Percentiles rank a stretch among this genome's conserved stretches.
These are phyloP conservation scores for Micropoecilia bifurca DNA, from an alignment of 2,797 vertebrate species.

Conservation along the genomic window DNA sequence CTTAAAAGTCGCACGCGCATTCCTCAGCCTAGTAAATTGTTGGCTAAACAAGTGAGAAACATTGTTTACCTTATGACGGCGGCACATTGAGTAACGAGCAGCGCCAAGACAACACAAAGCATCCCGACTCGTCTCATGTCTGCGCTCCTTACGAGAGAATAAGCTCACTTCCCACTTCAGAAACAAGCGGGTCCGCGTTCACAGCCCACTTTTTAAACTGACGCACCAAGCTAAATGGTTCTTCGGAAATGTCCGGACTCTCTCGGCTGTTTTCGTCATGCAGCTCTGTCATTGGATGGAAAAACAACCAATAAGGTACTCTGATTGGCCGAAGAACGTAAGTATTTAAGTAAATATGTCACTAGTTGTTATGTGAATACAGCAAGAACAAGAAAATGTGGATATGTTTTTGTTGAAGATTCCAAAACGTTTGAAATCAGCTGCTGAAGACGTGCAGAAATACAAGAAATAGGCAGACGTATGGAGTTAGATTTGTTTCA, in stretches of 20 bases:
- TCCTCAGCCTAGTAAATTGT: background rate
- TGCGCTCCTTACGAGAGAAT: background rate
- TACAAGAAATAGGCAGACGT: too few relatives aligned
- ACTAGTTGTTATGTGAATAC: constrained; percentile 34
- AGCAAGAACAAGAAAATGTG: background rate
- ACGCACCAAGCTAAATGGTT: background rate
- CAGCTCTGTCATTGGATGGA: constrained; percentile 51
- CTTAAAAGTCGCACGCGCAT: background rate
- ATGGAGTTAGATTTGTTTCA: too few relatives aligned
- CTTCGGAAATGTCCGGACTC: constrained; percentile 37
- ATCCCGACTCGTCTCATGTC: constrained; percentile 45
- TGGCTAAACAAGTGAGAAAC: background rate
- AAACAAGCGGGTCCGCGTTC: background rate
- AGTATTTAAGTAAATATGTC: background rate
- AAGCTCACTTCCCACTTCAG: background rate
- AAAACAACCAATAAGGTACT: background rate
- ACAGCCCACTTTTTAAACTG: background rate
- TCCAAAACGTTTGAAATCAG: too few relatives aligned
- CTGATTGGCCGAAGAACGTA: constrained; percentile 47
- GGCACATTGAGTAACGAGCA: constrained; percentile 57
- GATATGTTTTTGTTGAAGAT: too few relatives aligned
- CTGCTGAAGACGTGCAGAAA: too few relatives aligned
- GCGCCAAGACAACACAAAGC: constrained; percentile 22
- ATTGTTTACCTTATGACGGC: constrained; percentile 70
- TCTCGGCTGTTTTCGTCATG: constrained; percentile 22